Conservation (phyloP, 2,113 vertebrate genomes). For the Xiphias gladius region DNA sequence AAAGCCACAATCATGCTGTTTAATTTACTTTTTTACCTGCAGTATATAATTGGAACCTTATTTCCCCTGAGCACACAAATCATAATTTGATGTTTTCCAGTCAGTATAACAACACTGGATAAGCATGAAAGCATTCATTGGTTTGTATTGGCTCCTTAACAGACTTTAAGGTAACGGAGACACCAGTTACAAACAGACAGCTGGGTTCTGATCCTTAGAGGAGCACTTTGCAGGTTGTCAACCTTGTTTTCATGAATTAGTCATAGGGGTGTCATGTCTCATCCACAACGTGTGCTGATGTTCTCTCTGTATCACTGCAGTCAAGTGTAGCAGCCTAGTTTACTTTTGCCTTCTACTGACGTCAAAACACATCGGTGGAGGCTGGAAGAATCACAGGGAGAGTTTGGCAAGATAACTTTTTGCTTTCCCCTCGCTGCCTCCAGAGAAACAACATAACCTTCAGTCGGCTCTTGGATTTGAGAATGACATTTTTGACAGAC, state of each 20-base stretch:
- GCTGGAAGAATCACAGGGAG: neutral
- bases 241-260: slow-evolving; percentile 53
- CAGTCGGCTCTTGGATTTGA: slow-evolving; percentile 15
- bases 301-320: neutral
- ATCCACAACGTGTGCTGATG: slow-evolving; percentile 1
- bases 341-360: slow-evolving; percentile 28
- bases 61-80: slow-evolving; percentile 20
- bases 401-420: slow-evolving; percentile 21
- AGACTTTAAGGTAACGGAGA: neutral
- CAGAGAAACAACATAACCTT: slow-evolving; percentile 9
- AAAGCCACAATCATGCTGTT: slow-evolving; percentile 1
- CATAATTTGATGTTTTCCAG: neutral
- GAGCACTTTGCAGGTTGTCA: slow-evolving; percentile 21
- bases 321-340: slow-evolving; percentile 15
- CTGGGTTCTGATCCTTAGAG: slow-evolving; percentile 9
- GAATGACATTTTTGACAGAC: slow-evolving; percentile 24
- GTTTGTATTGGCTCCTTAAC: neutral
- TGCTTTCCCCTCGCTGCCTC: neutral
- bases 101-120: neutral
- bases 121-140: neutral
- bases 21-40: neutral
- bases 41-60: slow-evolving; percentile 4
- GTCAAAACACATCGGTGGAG: slow-evolving; percentile 14
- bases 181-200: slow-evolving; percentile 14
- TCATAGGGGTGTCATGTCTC: slow-evolving; percentile 41